Conservation (phyloP, 2,888 invertebrate genomes). For the Fragum sueziense region DNA sequence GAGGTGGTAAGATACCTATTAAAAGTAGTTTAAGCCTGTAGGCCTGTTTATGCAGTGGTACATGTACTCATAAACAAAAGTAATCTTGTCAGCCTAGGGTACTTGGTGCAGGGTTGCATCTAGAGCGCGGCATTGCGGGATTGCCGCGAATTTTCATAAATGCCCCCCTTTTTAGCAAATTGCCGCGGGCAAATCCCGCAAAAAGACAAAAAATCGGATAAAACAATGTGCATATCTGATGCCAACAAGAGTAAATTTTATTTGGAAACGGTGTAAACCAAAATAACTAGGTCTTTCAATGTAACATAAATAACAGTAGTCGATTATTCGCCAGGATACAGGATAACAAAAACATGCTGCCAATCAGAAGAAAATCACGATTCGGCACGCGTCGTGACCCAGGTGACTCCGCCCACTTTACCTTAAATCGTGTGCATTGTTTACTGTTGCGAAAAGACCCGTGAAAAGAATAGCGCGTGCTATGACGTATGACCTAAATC, state of each 20-base stretch:
- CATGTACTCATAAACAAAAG: too few species aligned
- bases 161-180: neutral
- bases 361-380: neutral
- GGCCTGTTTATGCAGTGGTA: too few species aligned
- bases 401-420: neutral
- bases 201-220: neutral
- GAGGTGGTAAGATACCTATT: too few species aligned
- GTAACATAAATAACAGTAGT: neutral
- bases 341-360: neutral
- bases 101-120: neutral
- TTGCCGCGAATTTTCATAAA: constrained; percentile 1
- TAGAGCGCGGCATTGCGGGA: constrained; percentile 11
- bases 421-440: too few species aligned
- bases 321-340: neutral
- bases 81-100: too few species aligned
- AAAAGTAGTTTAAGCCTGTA: too few species aligned
- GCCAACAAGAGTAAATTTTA: neutral
- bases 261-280: neutral
- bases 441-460: neutral
- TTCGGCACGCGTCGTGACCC: neutral
- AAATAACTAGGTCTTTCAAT: neutral
- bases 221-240: neutral
- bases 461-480: neutral
- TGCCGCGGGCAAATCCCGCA: neutral
- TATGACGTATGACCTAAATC: neutral